A percentile compares a stretch with the other conserved stretches of the same genome.
Conservation (phyloP, 2,113 vertebrate species). For the Penelope pileata region DNA sequence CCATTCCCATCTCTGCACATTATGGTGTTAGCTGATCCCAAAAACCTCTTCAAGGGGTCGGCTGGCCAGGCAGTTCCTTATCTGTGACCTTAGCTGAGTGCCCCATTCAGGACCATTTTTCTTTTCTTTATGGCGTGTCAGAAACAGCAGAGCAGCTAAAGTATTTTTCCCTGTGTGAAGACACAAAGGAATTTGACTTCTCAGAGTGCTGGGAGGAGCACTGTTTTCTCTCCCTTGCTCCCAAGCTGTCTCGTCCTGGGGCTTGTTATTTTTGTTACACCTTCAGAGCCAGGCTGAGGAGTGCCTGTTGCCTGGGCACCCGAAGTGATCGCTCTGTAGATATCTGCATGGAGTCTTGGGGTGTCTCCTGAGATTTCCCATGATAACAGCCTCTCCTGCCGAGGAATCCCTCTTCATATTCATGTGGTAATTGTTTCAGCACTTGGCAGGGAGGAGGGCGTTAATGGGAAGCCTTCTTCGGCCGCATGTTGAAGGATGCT, state of each 20-base stretch:
- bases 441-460: neutral
- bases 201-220: neutral
- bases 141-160: neutral
- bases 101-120: neutral
- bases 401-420: neutral
- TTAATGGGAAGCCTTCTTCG: neutral
- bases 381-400: neutral
- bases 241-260: neutral
- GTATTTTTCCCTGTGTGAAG: neutral
- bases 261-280: neutral
- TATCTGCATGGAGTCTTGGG: neutral
- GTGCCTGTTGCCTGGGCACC: neutral
- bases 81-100: neutral
- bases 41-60: neutral
- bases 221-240: neutral
- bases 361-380: neutral
- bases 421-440: neutral
- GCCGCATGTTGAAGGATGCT: neutral
- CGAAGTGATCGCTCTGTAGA: neutral
- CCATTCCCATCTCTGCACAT: accelerated
- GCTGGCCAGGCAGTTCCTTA: neutral
- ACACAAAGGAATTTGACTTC: neutral
- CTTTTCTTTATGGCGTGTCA: neutral
- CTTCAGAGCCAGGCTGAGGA: neutral
- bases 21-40: neutral